Conservation (phyloP, 2,888 invertebrate species). For the Conchocele bisecta region DNA sequence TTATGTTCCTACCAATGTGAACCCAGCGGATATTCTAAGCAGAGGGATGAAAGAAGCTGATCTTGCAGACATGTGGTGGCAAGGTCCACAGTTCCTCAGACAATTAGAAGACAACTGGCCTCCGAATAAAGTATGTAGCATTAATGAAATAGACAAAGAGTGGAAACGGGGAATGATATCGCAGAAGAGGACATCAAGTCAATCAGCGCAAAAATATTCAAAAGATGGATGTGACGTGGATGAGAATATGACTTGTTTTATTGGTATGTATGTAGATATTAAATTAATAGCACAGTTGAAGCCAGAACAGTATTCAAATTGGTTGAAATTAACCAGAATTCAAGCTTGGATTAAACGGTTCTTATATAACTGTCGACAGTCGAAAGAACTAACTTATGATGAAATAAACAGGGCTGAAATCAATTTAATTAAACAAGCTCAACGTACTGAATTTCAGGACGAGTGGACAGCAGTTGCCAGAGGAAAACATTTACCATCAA, state of each 20-base stretch:
- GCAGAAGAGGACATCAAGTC: too few relatives aligned
- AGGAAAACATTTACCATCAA: not conserved
- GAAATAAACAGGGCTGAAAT: not conserved
- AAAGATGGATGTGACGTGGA: too few relatives aligned
- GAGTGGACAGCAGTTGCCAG: constrained; percentile 9
- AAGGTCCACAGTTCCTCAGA: constrained; percentile 8
- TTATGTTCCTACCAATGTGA: constrained; percentile 7
- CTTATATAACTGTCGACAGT: constrained; percentile 2
- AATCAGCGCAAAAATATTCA: too few relatives aligned
- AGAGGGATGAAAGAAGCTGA: not conserved
- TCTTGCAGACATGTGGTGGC: constrained; percentile 3
- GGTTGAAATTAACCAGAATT: not conserved
- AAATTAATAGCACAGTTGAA: too few relatives aligned
- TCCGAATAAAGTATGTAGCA: not conserved
- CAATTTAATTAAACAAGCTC: constrained; percentile 13
- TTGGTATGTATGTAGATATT: too few relatives aligned
- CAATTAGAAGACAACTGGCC: constrained; percentile 3
- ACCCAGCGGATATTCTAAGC: constrained; percentile 5
- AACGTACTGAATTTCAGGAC: not conserved
- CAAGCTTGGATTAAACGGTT: not conserved
- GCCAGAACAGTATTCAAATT: constrained; percentile 4
- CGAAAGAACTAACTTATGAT: not conserved
- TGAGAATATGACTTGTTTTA: too few relatives aligned
- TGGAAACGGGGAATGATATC: constrained; percentile 1
- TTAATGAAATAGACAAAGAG: not conserved